Evolutionary conservation across 2,888 invertebrate genomes (phyloP).

Genomic region (Dasysyrphus tricinctus): DNA sequence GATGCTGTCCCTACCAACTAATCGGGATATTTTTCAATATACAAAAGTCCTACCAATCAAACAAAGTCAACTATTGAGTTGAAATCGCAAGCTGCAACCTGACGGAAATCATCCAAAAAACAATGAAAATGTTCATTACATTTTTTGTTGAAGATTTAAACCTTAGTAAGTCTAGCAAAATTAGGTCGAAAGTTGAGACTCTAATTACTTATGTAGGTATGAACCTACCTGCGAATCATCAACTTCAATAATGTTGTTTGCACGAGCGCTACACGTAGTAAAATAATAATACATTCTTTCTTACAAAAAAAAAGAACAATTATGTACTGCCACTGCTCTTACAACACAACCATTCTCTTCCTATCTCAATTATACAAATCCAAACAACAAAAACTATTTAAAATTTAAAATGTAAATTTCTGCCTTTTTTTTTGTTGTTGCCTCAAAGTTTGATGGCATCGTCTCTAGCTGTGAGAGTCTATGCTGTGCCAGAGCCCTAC

Average conservation of each 20-base stretch:
- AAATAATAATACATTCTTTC: background rate
- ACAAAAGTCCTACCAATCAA: no score
- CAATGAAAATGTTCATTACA: no score
- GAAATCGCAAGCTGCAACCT: no score
- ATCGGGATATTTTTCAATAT: no score
- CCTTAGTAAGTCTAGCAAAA: background rate
- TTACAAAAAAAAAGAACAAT: background rate
- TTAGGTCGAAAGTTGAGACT: conserved; percentile 22
- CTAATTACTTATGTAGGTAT: background rate
- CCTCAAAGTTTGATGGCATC: background rate
- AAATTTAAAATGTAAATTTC: conserved; percentile 12
- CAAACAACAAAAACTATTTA: conserved; percentile 33
- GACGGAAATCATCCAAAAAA: no score
- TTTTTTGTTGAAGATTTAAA: no score
- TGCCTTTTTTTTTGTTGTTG: background rate
- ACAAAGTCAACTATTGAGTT: no score
- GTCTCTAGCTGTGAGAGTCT: background rate
- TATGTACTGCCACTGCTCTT: background rate
- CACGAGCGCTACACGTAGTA: background rate
- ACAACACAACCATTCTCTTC: conserved; percentile 3
- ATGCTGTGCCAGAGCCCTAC: conserved; percentile 18
- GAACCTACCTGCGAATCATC: background rate
- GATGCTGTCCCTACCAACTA: no score
- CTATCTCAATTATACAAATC: conserved; percentile 27
- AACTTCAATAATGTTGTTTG: conserved; percentile 11